A percentile compares a stretch with the other conserved stretches of the same genome.
Conservation (phyloP, 2,797 vertebrate species). For the Harpagifer antarcticus region DNA sequence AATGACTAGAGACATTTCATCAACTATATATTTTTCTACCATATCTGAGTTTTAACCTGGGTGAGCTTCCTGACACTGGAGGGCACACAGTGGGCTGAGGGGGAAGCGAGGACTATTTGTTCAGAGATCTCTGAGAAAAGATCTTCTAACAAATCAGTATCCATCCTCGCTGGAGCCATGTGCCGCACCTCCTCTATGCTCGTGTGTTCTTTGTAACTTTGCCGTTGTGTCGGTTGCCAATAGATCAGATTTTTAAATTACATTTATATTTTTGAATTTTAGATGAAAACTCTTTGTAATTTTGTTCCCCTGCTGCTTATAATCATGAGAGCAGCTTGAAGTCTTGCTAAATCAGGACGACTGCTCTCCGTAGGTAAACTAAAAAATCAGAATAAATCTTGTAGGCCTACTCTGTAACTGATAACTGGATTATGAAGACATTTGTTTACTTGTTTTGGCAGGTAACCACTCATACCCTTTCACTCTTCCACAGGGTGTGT, state of each 20-base stretch:
- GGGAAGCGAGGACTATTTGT: slow-evolving; percentile 17
- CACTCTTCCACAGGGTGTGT: slow-evolving; percentile 35
- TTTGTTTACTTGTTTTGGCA: slow-evolving; percentile 55
- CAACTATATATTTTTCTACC: slow-evolving; percentile 90
- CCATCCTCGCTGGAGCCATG: slow-evolving; percentile 30
- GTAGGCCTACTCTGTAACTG: not conserved
- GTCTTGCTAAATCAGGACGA: slow-evolving; percentile 41
- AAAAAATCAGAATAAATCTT: slow-evolving; percentile 3
- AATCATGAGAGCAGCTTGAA: slow-evolving; percentile 55
- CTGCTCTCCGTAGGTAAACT: slow-evolving; percentile 9
- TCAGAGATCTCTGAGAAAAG: slow-evolving; percentile 12
- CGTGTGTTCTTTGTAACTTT: slow-evolving; percentile 51
- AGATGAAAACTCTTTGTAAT: slow-evolving; percentile 87
- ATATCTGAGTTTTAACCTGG: slow-evolving; percentile 85
- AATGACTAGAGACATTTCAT: slow-evolving; percentile 85
- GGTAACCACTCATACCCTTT: slow-evolving; percentile 52
- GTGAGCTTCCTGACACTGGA: slow-evolving; percentile 70
- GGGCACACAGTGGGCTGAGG: slow-evolving; percentile 30
- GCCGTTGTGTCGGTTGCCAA: slow-evolving; percentile 71
- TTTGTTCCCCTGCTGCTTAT: slow-evolving; percentile 84
- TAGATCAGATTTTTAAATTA: slow-evolving; percentile 80
- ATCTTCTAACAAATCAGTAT: slow-evolving; percentile 22
- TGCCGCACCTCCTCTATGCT: slow-evolving; percentile 50
- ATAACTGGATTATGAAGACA: slow-evolving; percentile 50
- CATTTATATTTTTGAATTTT: slow-evolving; percentile 82